Conservation (phyloP, 2,113 vertebrate genomes). For the Martes martes region DNA sequence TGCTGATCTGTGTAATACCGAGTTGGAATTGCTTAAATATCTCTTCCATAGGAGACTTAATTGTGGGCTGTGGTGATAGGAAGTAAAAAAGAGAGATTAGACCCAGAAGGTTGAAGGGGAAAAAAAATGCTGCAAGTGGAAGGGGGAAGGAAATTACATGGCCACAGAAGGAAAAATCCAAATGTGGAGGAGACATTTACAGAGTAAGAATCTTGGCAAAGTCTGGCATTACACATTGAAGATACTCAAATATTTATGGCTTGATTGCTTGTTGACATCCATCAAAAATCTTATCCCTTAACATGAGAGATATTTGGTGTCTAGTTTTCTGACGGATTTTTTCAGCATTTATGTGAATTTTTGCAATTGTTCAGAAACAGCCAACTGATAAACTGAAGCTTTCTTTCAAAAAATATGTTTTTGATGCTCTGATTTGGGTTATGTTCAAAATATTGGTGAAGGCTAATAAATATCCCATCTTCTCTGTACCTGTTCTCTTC, state of each 20-base stretch:
- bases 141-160: neutral
- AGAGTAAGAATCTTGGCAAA: conserved; percentile 22
- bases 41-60: neutral
- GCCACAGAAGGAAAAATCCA: neutral
- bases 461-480: neutral
- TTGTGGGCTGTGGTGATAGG: neutral
- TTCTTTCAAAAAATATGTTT: conserved; percentile 27
- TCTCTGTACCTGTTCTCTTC: neutral
- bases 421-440: conserved; percentile 4
- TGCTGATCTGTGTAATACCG: neutral
- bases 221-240: conserved; percentile 18
- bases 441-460: neutral
- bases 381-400: conserved; percentile 23
- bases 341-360: conserved; percentile 44
- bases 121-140: neutral
- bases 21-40: neutral
- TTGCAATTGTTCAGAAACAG: conserved; percentile 60
- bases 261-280: conserved; percentile 52
- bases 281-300: conserved; percentile 39
- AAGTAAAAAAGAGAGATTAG: neutral
- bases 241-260: conserved; percentile 52
- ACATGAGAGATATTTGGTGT: conserved; percentile 18
- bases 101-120: neutral
- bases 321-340: conserved; percentile 55
- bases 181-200: neutral